These are phyloP conservation scores for Ranitomeya imitator DNA, from an alignment of 2,113 vertebrate species.

Conservation along the genomic window DNA sequence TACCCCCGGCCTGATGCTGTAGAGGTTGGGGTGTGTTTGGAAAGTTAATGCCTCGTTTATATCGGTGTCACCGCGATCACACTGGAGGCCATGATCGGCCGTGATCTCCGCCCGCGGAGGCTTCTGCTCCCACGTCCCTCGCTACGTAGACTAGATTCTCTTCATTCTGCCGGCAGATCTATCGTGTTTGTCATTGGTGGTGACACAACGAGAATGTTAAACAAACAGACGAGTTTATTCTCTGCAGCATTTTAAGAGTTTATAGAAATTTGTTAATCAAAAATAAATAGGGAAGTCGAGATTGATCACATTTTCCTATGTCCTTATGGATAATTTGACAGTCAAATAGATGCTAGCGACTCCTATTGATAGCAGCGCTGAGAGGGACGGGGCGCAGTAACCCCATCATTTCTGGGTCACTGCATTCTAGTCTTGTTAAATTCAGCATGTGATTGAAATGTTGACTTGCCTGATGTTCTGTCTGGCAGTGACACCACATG, in stretches of 20 bases:
- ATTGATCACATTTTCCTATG: conserved; percentile 60
- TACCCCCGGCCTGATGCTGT: background rate
- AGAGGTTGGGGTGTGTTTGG: background rate
- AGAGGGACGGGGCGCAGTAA: conserved; percentile 72
- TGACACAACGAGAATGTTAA: background rate
- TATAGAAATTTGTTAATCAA: conserved; percentile 53
- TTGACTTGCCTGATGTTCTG: background rate
- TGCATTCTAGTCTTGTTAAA: conserved; percentile 83
- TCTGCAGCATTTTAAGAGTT: background rate
- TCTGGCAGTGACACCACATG: background rate
- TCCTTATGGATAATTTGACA: conserved; percentile 63
- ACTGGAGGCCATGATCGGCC: background rate
- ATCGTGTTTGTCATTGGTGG: background rate
- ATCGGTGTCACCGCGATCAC: background rate
- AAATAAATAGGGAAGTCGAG: conserved; percentile 38
- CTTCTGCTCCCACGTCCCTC: too few species aligned
- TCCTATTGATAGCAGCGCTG: conserved; percentile 66
- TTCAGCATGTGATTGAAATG: conserved; percentile 81
- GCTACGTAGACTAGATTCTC: too few species aligned
- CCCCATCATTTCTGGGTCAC: conserved; percentile 83
- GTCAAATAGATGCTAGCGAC: conserved; percentile 61
- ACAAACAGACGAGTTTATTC: conserved; percentile 1
- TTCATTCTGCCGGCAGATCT: too few species aligned
- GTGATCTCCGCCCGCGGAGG: background rate
- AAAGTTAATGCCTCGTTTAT: background rate